Evolutionary conservation across 1,140 invertebrate species (phyloP), one percentile per base, ranked within the genome.

Genomic region (Rhyacophila brunnea): DNA sequence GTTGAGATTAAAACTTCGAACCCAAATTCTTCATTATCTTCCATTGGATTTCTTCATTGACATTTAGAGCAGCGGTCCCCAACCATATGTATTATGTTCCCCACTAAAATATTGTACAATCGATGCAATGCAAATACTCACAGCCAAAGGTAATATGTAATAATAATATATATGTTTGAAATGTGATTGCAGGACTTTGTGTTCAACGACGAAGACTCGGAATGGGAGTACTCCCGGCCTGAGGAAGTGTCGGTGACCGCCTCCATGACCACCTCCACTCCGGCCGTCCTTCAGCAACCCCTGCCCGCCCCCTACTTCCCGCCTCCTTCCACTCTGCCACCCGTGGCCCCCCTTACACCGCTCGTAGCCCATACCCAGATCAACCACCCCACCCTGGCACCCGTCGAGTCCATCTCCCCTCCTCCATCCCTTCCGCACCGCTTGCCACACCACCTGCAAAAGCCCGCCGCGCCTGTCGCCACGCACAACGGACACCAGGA

Each of bases 121-220:
- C n/a, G n/a, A n/a, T n/a, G n/a, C n/a, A n/a, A n/a, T n/a, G n/a
- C n/a, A n/a, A n/a, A n/a, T n/a, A n/a, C n/a, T n/a, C n/a, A n/a
- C n/a, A n/a, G n/a, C n/a, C n/a, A n/a, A n/a, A n/a, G n/a, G n/a
- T n/a, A n/a, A n/a, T n/a, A n/a, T n/a, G n/a, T n/a, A n/a, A n/a
- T n/a, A n/a, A n/a, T n/a, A n/a, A n/a, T n/a, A n/a, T n/a, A n/a
- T n/a, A n/a, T n/a, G n/a, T n/a, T n/a, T n/a, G n/a, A n/a, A n/a
- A n/a, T n/a, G n/a, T 58, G 6, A 34, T 61, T 62, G 0, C 68
- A 83, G 83, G 85, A 92, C 76, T 86, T 91, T 66, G 84, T 90
- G 32, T 88, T 89, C 66, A 81, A 83, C 51, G 91, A 94, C 68
- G 90, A 92, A 66, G 89, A 92, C 65, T 78, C 78, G 62, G 75